Percentiles rank a stretch among this genome's conserved stretches.
Conservation (phyloP, 2,797 vertebrate genomes). For the Myripristis murdjan region DNA sequence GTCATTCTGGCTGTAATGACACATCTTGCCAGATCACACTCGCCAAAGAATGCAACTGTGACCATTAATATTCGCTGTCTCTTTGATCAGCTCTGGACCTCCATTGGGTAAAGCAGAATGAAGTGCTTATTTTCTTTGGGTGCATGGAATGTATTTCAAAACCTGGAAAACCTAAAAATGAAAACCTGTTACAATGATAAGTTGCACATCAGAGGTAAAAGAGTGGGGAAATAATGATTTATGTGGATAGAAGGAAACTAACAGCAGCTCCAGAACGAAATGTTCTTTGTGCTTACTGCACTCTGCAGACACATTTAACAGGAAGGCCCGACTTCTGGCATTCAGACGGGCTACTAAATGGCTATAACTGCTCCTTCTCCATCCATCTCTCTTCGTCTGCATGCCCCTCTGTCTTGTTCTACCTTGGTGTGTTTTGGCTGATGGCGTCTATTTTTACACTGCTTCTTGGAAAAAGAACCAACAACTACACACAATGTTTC, state of each 20-base stretch:
- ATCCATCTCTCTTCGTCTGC: not conserved
- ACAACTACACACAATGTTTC: not conserved
- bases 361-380: slow-evolving; percentile 15
- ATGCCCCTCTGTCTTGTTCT: not conserved
- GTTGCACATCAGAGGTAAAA: slow-evolving; percentile 39
- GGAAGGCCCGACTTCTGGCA: slow-evolving; percentile 28
- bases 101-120: slow-evolving; percentile 24
- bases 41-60: slow-evolving; percentile 38
- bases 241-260: slow-evolving; percentile 45
- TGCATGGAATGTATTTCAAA: slow-evolving; percentile 22
- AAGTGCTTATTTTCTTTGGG: slow-evolving; percentile 36
- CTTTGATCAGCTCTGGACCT: slow-evolving; percentile 30
- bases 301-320: slow-evolving; percentile 35
- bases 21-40: slow-evolving; percentile 14
- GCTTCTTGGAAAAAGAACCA: not conserved
- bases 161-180: slow-evolving; percentile 3
- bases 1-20: slow-evolving; percentile 27
- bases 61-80: slow-evolving; percentile 23
- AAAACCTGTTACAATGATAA: slow-evolving; percentile 18
- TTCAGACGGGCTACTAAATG: slow-evolving; percentile 31
- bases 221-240: slow-evolving; percentile 36
- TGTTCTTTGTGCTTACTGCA: slow-evolving; percentile 46
- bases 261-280: slow-evolving; percentile 38
- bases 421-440: not conserved
- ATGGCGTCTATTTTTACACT: not conserved